Evolutionary conservation across 2,113 vertebrate species (phyloP), one percentile per base, ranked within the genome.

Genomic region (Oryzias melastigma): DNA sequence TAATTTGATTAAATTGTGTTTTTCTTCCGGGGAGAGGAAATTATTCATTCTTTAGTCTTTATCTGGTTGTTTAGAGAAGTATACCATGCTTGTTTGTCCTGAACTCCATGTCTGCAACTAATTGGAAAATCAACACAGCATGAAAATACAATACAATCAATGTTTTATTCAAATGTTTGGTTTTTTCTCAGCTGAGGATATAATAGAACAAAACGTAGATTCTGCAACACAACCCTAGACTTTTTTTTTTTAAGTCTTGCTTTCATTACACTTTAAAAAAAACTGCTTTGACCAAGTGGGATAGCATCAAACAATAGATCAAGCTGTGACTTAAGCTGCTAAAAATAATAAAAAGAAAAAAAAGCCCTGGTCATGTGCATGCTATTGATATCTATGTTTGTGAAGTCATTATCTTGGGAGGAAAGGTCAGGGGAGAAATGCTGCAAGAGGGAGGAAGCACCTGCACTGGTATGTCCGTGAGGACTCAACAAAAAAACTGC

Each of bases 401-500:
- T 67, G 40, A 62, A 59, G 71, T 80, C 13, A 66, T 66, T 60
- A 51, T 78, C 43, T 68, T 49, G 16, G 64, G 52, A 61, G 61
- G 42, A 57, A 65, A 68, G 74, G 73, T 74, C 76, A 59, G 16
- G 58, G 52, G 57, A 71, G 25, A 71, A 78, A 67, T 56, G 41
- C 65, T 49, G 71, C 20, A 65, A 65, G 66, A 43, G 40, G 10
- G 58, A 72, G 85, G 83, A 88, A 84, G 58, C 85, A 85, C 85
- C 83, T 85, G 83, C 62, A 55, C 41, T 50, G 2, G 22, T 51
- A 5, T 62, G n/a, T 20, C n/a, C 40, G 40, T 17, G 10, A 49
- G 24, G 52, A 40, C 52, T 19, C 6, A 27, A 35, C 20, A 24
- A 22, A 56, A 17, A 55, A 18, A 55, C 27, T 50, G 35, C 42